Conservation (phyloP, 35 echinoderm and acorn worm genomes). For the Apostichopus parvimensis region DNA sequence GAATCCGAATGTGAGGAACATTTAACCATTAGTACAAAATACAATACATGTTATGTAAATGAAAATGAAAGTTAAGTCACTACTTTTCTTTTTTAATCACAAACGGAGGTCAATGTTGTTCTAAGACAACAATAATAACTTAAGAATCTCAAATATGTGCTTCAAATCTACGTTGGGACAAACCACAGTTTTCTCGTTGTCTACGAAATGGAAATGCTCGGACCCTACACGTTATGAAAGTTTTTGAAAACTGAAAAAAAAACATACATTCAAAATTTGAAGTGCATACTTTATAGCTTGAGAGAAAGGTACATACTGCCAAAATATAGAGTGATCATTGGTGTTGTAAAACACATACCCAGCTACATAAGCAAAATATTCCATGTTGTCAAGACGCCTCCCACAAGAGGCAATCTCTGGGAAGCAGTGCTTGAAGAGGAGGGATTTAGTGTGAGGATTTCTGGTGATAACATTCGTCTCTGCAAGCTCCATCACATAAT, state of each 20-base stretch:
- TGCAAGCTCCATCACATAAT: constrained; percentile 75
- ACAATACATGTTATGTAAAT: background rate
- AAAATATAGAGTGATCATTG: background rate
- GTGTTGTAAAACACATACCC: constrained; percentile 64
- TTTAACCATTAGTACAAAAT: background rate
- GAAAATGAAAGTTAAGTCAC: too few species aligned
- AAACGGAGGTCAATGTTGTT: too few species aligned
- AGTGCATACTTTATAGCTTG: background rate
- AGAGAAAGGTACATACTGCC: background rate
- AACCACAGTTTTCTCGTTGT: too few species aligned
- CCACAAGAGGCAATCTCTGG: constrained; percentile 96
- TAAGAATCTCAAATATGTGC: too few species aligned
- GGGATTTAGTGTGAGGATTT: constrained; percentile 56
- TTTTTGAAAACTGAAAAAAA: background rate
- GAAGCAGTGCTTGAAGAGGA: constrained; percentile 80
- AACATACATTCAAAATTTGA: background rate
- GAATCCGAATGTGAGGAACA: background rate
- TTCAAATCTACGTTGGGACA: too few species aligned
- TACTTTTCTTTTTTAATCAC: too few species aligned
- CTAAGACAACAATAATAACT: too few species aligned
- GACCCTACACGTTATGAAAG: background rate
- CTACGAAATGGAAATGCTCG: too few species aligned
- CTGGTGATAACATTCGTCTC: constrained; percentile 78
- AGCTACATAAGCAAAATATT: constrained; percentile 89
- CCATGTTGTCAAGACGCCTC: constrained; percentile 70